phyloP scores from a whole-genome alignment of 2,113 vertebrate genomes.

The Propithecus coquereli region DNA sequence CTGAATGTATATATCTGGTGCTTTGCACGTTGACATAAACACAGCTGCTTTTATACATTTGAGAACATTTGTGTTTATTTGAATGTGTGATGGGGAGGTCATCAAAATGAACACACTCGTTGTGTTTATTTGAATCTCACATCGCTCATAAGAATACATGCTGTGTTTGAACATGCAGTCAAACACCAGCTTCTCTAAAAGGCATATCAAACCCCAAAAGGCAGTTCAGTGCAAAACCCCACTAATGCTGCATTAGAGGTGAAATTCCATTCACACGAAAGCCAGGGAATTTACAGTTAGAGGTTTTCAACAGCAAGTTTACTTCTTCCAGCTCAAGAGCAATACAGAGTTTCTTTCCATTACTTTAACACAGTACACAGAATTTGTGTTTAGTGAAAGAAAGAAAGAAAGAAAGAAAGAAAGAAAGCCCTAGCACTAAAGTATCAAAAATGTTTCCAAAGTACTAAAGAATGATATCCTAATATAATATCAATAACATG shows the following conservation, averaged over 20 bases:
- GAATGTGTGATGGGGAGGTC: constrained; percentile 80
- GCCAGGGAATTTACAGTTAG: constrained; percentile 56
- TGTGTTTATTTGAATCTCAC: constrained; percentile 80
- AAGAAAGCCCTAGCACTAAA: background rate
- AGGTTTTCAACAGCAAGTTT: constrained; percentile 58
- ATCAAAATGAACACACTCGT: constrained; percentile 74
- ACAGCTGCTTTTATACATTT: constrained; percentile 79
- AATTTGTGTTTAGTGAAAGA: constrained; percentile 33
- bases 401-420: background rate
- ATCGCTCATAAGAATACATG: constrained; percentile 76
- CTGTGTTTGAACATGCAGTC: constrained; percentile 73
- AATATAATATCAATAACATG: background rate
- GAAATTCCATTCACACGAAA: constrained; percentile 67
- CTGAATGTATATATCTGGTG: constrained; percentile 77
- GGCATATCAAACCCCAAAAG: constrained; percentile 68
- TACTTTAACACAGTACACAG: constrained; percentile 47
- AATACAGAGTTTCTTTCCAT: constrained; percentile 47
- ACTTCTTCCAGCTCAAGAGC: constrained; percentile 16
- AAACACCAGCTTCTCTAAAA: constrained; percentile 73
- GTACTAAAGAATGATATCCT: background rate
- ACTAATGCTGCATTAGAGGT: constrained; percentile 62
- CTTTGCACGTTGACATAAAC: constrained; percentile 78
- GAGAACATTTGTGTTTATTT: constrained; percentile 81
- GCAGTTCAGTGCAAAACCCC: constrained; percentile 57
- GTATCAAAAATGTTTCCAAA: background rate